Conservation (phyloP, 2,797 vertebrate genomes). For the Melanotaenia boesemani region DNA sequence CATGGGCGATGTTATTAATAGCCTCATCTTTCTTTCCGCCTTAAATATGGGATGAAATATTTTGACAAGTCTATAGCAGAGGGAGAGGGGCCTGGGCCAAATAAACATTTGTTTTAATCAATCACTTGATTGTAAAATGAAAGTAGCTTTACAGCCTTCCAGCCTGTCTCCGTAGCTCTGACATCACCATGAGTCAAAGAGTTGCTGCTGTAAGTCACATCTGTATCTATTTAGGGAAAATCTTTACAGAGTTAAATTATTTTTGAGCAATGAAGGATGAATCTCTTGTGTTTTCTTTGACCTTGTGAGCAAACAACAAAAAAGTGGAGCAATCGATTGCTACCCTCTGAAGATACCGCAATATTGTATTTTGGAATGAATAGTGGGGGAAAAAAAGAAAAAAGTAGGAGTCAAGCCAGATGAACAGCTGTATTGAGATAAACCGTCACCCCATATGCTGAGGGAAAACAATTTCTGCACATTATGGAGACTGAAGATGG, state of each 20-base stretch:
- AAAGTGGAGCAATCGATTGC: constrained; percentile 74
- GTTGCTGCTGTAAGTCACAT: constrained; percentile 58
- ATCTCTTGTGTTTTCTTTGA: constrained; percentile 74
- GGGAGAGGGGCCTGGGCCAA: constrained; percentile 65
- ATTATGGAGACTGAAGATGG: constrained; percentile 85
- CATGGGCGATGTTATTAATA: constrained; percentile 78
- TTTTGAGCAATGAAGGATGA: constrained; percentile 66
- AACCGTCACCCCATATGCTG: constrained; percentile 87
- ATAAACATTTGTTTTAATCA: constrained; percentile 82
- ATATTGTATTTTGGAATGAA: constrained; percentile 74
- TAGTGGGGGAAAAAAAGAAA: constrained; percentile 49
- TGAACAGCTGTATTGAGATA: constrained; percentile 86
- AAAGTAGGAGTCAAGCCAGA: constrained; percentile 80
- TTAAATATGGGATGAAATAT: constrained; percentile 80
- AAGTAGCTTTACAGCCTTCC: constrained; percentile 49
- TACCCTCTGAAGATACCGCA: constrained; percentile 69
- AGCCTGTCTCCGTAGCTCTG: constrained; percentile 42
- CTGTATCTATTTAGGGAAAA: constrained; percentile 68
- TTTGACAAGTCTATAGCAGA: constrained; percentile 76
- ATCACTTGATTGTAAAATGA: constrained; percentile 73
- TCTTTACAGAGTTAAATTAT: constrained; percentile 65
- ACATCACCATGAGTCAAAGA: constrained; percentile 54
- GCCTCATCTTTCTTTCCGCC: constrained; percentile 74
- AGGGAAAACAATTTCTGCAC: constrained; percentile 91
- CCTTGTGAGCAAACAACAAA: constrained; percentile 76